Evolutionary conservation across 2,888 invertebrate species (phyloP), one percentile per base, ranked within the genome.

Genomic region (Taenaris catops): DNA sequence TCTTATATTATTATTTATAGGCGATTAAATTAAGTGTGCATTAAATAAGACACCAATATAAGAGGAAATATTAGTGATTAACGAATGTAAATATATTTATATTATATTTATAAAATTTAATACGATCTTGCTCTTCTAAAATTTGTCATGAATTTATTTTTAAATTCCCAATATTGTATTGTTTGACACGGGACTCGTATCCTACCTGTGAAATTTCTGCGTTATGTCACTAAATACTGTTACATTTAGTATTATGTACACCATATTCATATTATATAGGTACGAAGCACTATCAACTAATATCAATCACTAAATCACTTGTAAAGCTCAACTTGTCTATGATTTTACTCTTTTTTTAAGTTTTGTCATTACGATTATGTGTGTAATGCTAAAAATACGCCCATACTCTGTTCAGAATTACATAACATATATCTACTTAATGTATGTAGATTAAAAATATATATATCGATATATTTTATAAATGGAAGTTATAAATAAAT

Each of bases 11-110:
- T n/a, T 71, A 83, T 79, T 78, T 78, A 71, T 75, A 69, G 65
- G 66, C 60, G 55, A 61, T 47, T 62, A 65, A 66, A 61, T 51
- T 81, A 81, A 79, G 81, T 69, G 75, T 78, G 81, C 79, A 65
- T 81, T 76, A 69, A 73, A 78, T 84, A 84, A 83, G 81, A 86
- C 86, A 86, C 86, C 86, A 86, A 86, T 81, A 80, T 83, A 69
- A 75, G 70, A 76, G 63, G 63, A 55, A 62, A 64, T 76, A 72
- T 75, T 74, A 81, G 81, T 68, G 52, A 55, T 61, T 74, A 78
- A 75, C 60, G 63, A 74, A 62, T 86, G 86, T 86, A 86, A 80
- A 86, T 86, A 86, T 84, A 86, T 84, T 86, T 86, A 84, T 83
- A 80, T 64, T 74, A 71, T 78, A 83, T 84, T 83, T 83, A 83